These are phyloP conservation scores for Dendroctonus valens DNA, from an alignment of 1,140 invertebrate genomes.

Conservation along the genomic window DNA sequence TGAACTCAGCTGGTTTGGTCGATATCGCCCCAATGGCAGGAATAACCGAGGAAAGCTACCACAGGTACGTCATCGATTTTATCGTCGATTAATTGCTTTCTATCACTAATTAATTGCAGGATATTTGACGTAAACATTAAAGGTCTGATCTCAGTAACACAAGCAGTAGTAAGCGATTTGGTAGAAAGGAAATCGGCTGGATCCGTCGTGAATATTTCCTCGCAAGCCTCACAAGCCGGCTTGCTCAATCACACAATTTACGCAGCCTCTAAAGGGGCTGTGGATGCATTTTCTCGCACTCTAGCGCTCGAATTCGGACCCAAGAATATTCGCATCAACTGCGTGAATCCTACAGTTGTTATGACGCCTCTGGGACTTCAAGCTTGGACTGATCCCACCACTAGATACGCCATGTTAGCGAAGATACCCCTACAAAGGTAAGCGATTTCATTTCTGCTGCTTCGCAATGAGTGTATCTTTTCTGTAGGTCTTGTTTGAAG, in stretches of 20 bases:
- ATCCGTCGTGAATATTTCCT: conserved; percentile 87
- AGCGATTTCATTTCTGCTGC: not conserved
- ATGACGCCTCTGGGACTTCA: conserved; percentile 82
- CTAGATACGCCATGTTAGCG: conserved; percentile 64
- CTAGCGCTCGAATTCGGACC: conserved; percentile 88
- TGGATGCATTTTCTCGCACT: conserved; percentile 66
- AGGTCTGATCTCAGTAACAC: conserved; percentile 78
- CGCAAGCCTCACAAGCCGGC: conserved; percentile 69
- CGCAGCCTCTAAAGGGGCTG: conserved; percentile 62
- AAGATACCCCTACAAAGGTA: conserved; percentile 73
- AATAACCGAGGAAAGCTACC: conserved; percentile 64
- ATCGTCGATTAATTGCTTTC: not conserved
- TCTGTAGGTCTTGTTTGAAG: too few relatives aligned
- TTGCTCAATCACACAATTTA: conserved; percentile 66
- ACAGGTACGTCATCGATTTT: conserved; percentile 57
- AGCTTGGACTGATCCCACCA: conserved; percentile 77
- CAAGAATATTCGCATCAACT: conserved; percentile 82
- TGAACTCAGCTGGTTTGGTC: conserved; percentile 79
- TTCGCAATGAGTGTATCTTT: not conserved
- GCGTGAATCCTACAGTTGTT: conserved; percentile 87
- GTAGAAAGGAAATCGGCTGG: conserved; percentile 67
- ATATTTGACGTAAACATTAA: conserved; percentile 81
- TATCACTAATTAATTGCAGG: conserved; percentile 53
- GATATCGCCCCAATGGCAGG: conserved; percentile 62
- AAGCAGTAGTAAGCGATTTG: conserved; percentile 71